Evolutionary conservation across 2,888 invertebrate genomes (phyloP), one percentile per base, ranked within the genome.

Genomic region (Leptopilina drosophilae): DNA sequence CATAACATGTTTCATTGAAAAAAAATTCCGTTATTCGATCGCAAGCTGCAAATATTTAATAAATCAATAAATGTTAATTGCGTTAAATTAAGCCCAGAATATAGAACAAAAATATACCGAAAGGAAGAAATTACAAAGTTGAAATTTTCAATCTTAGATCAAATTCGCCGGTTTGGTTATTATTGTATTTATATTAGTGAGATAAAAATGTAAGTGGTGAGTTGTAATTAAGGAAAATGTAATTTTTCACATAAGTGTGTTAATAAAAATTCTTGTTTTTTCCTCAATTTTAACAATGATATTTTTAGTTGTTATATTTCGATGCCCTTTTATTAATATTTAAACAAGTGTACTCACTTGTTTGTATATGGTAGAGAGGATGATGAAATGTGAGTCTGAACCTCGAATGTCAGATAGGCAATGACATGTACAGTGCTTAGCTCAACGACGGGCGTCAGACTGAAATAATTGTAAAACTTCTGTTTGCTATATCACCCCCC

Each of bases 331-430:
- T 59, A n/a, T 59, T n/a, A 49, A 14, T 73, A 73, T 73, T 73
- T 59, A 56, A 9, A 33, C 7, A 73, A 73, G 33, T 15, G n/a
- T 73, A 33, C 56, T 56, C 56, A 73, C 73, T 56, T 73, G 73
- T 14, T 59, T 73, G 3, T 56, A 7, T 8, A 53, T 49, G 33
- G 40, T 11, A 53, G n/a, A 53, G n/a, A 73, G 6, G 56, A 73
- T 73, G 73, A 73, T 56, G 73, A 73, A 73, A 73, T 56, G 20
- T 15, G 15, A 73, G 56, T 56, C 53, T 33, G 9, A n/a, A 8
- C 8, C 5, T 33, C 26, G 49, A 69, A 33, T 20, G 7, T 4
- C 49, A 67, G 12, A 8, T 42, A 42, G 42, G 8, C 8, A 42
- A 42, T 42, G 42, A 42, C 42, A 49, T 20, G 12, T 7, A 26